Base-by-base conservation (phyloP, 2,113 vertebrate genomes). In the Spilogale gracilis region DNA sequence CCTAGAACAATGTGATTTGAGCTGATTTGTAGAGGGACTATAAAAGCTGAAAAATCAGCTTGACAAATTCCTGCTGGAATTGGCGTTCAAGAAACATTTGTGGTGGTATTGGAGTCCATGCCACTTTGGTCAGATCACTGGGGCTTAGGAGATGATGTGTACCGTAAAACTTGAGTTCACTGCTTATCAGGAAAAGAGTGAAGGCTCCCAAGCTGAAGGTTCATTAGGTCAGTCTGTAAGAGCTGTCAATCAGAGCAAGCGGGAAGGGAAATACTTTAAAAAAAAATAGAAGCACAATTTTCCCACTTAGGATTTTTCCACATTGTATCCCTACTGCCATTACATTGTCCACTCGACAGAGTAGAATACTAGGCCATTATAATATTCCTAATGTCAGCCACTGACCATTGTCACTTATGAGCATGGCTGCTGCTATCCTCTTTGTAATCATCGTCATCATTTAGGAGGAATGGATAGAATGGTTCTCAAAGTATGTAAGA, bases 231-330 rank as follows among this genome's bases (percentile, higher is more conserved):
- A 95, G 17, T 86, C 69, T 96, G 0, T 86, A 97, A 97, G 96
- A 96, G 82, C 94, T 98, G 92, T 98, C 98, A 98, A 20, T 98
- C 96, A 98, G 84, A 20, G 50, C 43, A 91, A 97, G 89, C 90
- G 96, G 56, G 67, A 56, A 89, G 82, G 94, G 56, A 93, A 95
- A 96, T 91, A 69, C 54, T 20, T 97, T 48, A 63, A 25, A 11
- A 76, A 76, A 94, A 50, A 61, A 92, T 63, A 50, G 18, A 88
- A 84, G 65, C 58, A 84, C 96, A 97, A 94, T 60, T 90, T 96
- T 95, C 65, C 71, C 61, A 0, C 78, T 76, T 92, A 50, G 74
- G 38, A 20, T 58, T 58, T 5, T 80, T 30, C 12, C 60, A 76
- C 20, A 58, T 95, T 97, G 82, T 95, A 50, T 61, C 43, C 63